Base-by-base conservation (phyloP, 2,888 invertebrate species). In the Parelbella ahira region DNA sequence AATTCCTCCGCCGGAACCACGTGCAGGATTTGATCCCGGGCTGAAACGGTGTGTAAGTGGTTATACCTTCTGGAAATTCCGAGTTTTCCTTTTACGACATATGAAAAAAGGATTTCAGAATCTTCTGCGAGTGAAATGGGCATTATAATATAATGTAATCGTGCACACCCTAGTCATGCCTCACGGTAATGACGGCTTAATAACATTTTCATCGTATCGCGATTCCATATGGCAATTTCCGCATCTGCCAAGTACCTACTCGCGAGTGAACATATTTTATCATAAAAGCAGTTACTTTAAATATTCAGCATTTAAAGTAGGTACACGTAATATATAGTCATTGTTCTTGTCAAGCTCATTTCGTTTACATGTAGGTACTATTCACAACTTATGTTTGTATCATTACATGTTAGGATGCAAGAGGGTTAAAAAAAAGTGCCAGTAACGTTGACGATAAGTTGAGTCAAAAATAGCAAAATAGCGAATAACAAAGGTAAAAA, bases 81-180 rank as follows among this genome's bases (percentile, higher is more conserved):
- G 38, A 39, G 38, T 39, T 19, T 24, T 11, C 24, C 30, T 39
- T 32, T 39, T 30, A 39, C 38, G 24, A 30, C 36, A 18, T 39
- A 39, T 18, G 24, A n/a, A 19, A 30, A 38, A 30, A 24, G 30
- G 38, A 30, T 38, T 38, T 19, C 38, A 18, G 38, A 27, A 37
- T 29, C 21, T 15, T 9, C 7, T 11, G 12, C 6, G 27, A 27
- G 33, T 33, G 13, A 41, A 25, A 13, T n/a, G 21, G 23, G 23
- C 30, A 10, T 36, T 36, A 36, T 36, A 38, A 9, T 38, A 38
- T 30, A 29, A 30, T 23, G 29, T 38, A 29, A 38, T 29, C 23
- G 23, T 38, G 18, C 30, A 38, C 30, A 38, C 30, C 29, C 38
- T 23, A 30, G 29, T 29, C 38, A 38, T 38, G 38, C 23, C 23